Base-by-base conservation (phyloP, 2,113 vertebrate genomes). In the Eptatretus burgeri region DNA sequence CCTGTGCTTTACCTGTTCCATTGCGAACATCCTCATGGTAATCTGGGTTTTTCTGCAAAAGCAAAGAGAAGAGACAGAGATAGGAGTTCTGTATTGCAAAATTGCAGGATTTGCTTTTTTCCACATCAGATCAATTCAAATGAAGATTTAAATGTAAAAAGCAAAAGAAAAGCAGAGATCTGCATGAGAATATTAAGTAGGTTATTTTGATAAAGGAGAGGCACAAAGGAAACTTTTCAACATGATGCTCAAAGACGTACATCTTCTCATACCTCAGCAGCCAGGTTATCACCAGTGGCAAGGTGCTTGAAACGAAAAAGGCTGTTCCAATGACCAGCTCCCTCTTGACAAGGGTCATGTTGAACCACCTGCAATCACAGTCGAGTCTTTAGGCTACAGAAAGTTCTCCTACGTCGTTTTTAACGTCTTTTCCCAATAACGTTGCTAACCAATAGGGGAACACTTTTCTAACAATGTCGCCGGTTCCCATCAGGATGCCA, bases 321-420 rank as follows among this genome's bases (percentile, higher is more conserved):
- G 70, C 91, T 98, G 69, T 95, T 98, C 91, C 91, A 98, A 69
- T 95, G 94, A 1, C 91, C 91, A 0, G 91, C 91, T 1, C 91
- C 91, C 1, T 88, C 91, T 2, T 89, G 76, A 17, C 91, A 98
- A 0, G 91, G 91, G 70, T 98, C 91, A 51, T 87, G 86, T 51
- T 98, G 89, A 52, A 95, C 91, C 62, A 81, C 80, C 80, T 81
- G 9, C 20, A 50, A 49, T 10, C 11, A 16, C 52, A 41, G 27
- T 41, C 27, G 7, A 41, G 27, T 41, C 27, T 41, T 41, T 41
- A 41, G 7, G 27, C 27, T 41, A 41, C 27, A 41, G 27, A 5
- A 41, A 41, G 27, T 41, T 41, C 27, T 2, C 27, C 27, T 41
- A 41, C 27, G 27, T 41, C 27, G 27, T 41, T 41, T 41, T 41